Conservation (phyloP, 2,888 invertebrate genomes). For the Tipula confusa region DNA sequence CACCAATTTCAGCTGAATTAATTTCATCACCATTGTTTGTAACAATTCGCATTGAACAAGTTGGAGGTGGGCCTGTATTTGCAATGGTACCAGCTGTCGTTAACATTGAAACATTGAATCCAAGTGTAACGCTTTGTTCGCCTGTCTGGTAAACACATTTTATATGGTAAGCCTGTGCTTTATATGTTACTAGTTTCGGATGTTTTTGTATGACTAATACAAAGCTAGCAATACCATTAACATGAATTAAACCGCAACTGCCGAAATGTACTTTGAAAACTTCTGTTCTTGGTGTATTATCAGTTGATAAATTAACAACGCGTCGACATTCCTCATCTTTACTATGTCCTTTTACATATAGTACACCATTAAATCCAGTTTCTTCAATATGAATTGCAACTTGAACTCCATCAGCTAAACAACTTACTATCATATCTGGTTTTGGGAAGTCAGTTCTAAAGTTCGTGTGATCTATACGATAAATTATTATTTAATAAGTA, state of each 20-base stretch:
- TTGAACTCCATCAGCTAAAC: conserved; percentile 86
- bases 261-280: conserved; percentile 87
- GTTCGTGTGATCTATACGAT: conserved; percentile 47
- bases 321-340: conserved; percentile 86
- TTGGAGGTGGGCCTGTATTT: conserved; percentile 90
- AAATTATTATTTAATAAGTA: background rate
- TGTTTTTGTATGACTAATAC: conserved; percentile 94
- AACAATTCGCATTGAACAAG: conserved; percentile 87
- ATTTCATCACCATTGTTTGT: conserved; percentile 83
- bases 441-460: conserved; percentile 70
- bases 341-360: conserved; percentile 92
- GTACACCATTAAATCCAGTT: conserved; percentile 76
- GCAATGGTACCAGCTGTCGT: conserved; percentile 94
- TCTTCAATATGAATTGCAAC: conserved; percentile 72
- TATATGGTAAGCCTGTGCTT: conserved; percentile 93
- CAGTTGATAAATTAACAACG: conserved; percentile 70
- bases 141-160: conserved; percentile 93
- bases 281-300: conserved; percentile 62
- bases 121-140: conserved; percentile 85
- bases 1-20: conserved; percentile 86
- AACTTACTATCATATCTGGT: conserved; percentile 82
- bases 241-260: conserved; percentile 84
- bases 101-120: conserved; percentile 92
- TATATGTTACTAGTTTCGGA: conserved; percentile 89
- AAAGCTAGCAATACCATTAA: conserved; percentile 88